Conservation (phyloP, 1,140 invertebrate species). For the Camponotus vicinus region DNA sequence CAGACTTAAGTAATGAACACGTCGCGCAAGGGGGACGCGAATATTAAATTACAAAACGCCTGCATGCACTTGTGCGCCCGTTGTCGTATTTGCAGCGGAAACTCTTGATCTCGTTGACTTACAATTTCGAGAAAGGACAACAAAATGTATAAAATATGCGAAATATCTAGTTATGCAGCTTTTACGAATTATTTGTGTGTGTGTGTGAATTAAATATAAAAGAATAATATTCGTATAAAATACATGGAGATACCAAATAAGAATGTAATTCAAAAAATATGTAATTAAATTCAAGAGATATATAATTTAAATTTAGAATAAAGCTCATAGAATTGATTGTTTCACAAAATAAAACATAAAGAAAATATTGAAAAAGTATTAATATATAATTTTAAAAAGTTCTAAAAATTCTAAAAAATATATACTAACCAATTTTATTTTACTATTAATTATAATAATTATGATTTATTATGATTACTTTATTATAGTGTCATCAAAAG, state of each 20-base stretch:
- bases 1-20: conserved; percentile 81
- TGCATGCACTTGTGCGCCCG: conserved; percentile 32
- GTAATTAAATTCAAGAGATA: neutral
- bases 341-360: too few species aligned
- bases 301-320: neutral
- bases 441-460: neutral
- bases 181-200: neutral
- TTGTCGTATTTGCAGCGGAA: conserved; percentile 19
- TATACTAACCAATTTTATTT: neutral
- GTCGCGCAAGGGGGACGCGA: conserved; percentile 65
- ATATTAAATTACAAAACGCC: conserved; percentile 80
- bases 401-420: too few species aligned
- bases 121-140: neutral
- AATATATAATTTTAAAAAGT: too few species aligned
- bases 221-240: neutral
- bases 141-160: neutral
- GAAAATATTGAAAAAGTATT: too few species aligned
- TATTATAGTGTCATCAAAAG: too few species aligned
- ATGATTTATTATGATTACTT: too few species aligned
- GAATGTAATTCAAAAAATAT: neutral
- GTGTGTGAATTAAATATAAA: neutral
- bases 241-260: too few species aligned
- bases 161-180: neutral
- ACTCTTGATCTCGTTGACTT: conserved; percentile 3
- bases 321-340: too few species aligned